Conservation (phyloP, 1,140 invertebrate species). For the Lerema accius region DNA sequence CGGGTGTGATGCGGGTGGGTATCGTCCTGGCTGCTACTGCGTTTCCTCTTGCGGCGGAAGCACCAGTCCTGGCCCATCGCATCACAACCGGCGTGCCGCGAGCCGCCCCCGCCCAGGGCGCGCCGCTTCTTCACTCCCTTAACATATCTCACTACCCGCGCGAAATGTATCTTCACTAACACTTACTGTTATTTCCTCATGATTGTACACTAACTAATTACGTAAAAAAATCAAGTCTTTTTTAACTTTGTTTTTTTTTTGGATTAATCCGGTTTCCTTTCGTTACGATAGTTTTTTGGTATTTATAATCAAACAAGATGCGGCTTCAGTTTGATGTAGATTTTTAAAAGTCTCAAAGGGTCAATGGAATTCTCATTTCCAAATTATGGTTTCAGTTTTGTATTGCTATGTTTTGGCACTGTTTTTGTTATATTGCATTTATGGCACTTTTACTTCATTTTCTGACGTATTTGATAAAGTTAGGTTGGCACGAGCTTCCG, state of each 20-base stretch:
- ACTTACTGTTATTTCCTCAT: slow-evolving; percentile 11
- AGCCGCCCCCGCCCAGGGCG: slow-evolving; percentile 76
- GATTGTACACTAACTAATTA: too few relatives aligned
- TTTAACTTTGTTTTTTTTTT: too few relatives aligned
- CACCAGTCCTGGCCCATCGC: slow-evolving; percentile 89
- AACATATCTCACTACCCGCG: slow-evolving; percentile 40
- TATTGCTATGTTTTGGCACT: slow-evolving; percentile 33
- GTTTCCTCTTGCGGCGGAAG: slow-evolving; percentile 86
- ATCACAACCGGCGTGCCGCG: slow-evolving; percentile 77
- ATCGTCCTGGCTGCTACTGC: slow-evolving; percentile 82
- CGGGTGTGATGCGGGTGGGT: slow-evolving; percentile 78
- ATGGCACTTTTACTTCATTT: slow-evolving; percentile 19
- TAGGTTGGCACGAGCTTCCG: too few relatives aligned
- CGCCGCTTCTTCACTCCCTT: slow-evolving; percentile 55
- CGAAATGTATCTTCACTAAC: slow-evolving; percentile 10
- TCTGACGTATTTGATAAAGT: background rate
- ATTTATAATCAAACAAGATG: too few relatives aligned
- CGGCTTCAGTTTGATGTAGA: too few relatives aligned
- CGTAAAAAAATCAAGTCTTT: too few relatives aligned
- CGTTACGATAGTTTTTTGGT: too few relatives aligned
- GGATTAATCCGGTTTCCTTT: too few relatives aligned
- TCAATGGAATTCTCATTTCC: too few relatives aligned
- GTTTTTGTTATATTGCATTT: slow-evolving; percentile 25
- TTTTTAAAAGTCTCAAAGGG: too few relatives aligned
- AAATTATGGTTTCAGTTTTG: background rate